Evolutionary conservation across 2,888 invertebrate species (phyloP), one percentile per base, ranked within the genome.

Genomic region (Anticlea derivata): DNA sequence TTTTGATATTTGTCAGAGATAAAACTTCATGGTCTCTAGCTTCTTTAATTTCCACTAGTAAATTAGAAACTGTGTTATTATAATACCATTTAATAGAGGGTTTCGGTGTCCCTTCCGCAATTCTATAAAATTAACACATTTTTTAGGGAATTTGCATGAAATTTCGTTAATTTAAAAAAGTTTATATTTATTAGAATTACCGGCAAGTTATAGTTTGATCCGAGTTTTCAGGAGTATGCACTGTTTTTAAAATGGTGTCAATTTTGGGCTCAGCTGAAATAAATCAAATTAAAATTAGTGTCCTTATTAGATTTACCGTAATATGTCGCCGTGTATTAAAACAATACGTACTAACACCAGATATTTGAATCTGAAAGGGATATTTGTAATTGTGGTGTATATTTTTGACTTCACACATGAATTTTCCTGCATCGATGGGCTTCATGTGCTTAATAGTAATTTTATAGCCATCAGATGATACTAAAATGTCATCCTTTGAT

Each of bases 81-180:
- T 34, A 20, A 34, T 33, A 51, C 50, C 50, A 51, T 17, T 24
- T 17, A 1, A 51, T 35, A 1, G 24, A 20, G 0, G 50, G 45
- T 29, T 24, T 35, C 8, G 50, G 50, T 20, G 7, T 45, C 5
- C 45, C 50, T 12, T 34, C 12, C 35, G 40, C 7, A 6, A 51
- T 46, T 31, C 50, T 51, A 35, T 20, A 40, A 51, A 12, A 37
- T 20, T 8, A 23, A 10, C 23, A 24, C 7, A 11, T 35, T 10
- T 31, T 12, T 7, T 5, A 30, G 12, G 7, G 0, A 7, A 7
- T 7, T 11, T 7, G 1, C n/a, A n/a, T n/a, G n/a, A n/a, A n/a
- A n/a, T n/a, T n/a, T n/a, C n/a, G n/a, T n/a, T n/a, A n/a, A n/a
- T n/a, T n/a, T n/a, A n/a, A n/a, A n/a, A n/a, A n/a, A n/a, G n/a